A percentile compares a stretch with the other conserved stretches of the same genome.
These are phyloP conservation scores for Diachasma alloeum DNA, from an alignment of 1,140 invertebrate genomes.

Conservation along the genomic window DNA sequence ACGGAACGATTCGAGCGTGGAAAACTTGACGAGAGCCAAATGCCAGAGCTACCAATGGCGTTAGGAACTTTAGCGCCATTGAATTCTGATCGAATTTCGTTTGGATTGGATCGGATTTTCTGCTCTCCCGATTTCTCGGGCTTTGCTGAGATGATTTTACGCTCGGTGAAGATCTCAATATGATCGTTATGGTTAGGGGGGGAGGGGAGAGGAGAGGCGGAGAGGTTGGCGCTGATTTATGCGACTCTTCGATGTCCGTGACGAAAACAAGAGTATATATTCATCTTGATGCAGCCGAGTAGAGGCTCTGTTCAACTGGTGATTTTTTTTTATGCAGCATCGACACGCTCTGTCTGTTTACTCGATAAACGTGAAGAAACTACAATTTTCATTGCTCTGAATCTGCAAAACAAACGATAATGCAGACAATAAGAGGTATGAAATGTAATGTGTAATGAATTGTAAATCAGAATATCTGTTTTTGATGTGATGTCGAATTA, in stretches of 20 bases:
- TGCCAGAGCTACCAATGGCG: neutral
- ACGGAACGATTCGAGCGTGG: constrained; percentile 10
- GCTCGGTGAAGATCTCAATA: neutral
- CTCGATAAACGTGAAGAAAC: neutral
- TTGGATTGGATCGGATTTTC: neutral
- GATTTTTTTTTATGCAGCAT: neutral
- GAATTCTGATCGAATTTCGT: neutral
- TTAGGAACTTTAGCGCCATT: neutral
- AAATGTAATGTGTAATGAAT: neutral
- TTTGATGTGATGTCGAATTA: neutral
- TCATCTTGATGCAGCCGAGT: neutral
- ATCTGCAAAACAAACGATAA: neutral
- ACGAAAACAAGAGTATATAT: constrained; percentile 8
- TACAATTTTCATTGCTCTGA: neutral
- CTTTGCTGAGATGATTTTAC: neutral
- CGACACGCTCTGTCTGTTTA: constrained; percentile 17
- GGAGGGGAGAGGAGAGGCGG: neutral
- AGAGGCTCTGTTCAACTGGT: neutral
- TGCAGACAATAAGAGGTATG: neutral
- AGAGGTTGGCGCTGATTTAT: neutral
- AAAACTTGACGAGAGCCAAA: neutral
- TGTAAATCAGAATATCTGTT: neutral
- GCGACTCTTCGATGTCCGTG: neutral
- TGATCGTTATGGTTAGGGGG: neutral
- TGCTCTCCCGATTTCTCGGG: neutral